These are phyloP conservation scores for Spermophilus dauricus DNA, from an alignment of 2,113 vertebrate species.

Conservation along the genomic window DNA sequence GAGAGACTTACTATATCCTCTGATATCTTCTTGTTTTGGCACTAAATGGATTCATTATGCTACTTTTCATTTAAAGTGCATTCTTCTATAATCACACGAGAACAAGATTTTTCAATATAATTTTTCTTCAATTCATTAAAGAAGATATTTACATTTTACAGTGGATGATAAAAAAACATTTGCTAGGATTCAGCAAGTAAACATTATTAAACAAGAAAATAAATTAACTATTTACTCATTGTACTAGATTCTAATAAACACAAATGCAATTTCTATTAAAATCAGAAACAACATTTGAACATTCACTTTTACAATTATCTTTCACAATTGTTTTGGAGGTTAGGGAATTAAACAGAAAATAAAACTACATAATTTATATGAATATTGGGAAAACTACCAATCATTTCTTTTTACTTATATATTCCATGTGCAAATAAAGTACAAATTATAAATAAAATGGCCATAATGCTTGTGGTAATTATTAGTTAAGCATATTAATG, in stretches of 20 bases:
- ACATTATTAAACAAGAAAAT: neutral
- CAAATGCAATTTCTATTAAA: neutral
- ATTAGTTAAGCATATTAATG: neutral
- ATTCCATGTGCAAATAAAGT: neutral
- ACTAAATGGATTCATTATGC: neutral
- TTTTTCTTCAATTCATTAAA: neutral
- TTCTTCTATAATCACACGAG: neutral
- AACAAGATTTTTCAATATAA: neutral
- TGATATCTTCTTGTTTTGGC: neutral
- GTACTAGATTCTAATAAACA: neutral
- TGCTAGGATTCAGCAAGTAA: neutral
- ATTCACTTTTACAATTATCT: neutral
- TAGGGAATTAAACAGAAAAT: neutral
- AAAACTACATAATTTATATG: neutral
- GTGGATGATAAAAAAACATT: neutral
- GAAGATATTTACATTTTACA: neutral
- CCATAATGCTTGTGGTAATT: slow-evolving; percentile 1
- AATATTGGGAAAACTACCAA: neutral
- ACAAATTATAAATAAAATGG: neutral
- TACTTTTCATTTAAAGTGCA: neutral
- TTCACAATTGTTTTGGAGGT: neutral
- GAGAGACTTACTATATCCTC: no score
- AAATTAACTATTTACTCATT: neutral
- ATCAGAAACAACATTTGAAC: neutral
- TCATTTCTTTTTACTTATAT: neutral